Conservation (phyloP, 2,113 vertebrate species). For the Nycticryphes semicollaris region DNA sequence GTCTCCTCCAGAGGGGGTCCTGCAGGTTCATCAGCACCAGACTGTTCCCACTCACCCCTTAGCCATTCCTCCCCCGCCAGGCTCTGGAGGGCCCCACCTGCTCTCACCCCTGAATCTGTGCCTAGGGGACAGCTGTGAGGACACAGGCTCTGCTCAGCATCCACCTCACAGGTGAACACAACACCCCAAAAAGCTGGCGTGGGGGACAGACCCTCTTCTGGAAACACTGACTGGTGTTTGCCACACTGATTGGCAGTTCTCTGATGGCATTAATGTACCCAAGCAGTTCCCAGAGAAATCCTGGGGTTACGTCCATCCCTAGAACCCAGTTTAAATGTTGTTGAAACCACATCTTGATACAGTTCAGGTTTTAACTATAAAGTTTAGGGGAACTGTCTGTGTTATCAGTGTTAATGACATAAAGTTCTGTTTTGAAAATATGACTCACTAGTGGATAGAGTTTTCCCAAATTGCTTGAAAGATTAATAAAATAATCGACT, state of each 20-base stretch:
- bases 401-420: background rate
- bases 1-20: background rate
- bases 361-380: background rate
- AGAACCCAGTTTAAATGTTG: background rate
- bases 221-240: background rate
- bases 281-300: rapidly evolving
- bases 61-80: rapidly evolving
- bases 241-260: rapidly evolving
- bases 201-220: rapidly evolving
- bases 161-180: rapidly evolving
- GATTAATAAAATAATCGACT: slow-evolving; percentile 53
- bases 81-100: rapidly evolving
- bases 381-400: background rate
- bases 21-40: background rate
- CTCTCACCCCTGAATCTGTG: background rate
- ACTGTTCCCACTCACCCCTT: rapidly evolving
- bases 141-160: rapidly evolving
- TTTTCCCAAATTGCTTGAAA: slow-evolving; percentile 51
- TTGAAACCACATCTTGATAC: background rate
- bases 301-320: rapidly evolving
- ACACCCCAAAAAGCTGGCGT: rapidly evolving
- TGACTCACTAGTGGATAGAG: background rate
- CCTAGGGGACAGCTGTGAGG: background rate
- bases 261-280: background rate
- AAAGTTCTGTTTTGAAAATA: slow-evolving; percentile 24